Base-by-base conservation (phyloP, 1,140 invertebrate genomes). In the Drosophila leontia region DNA sequence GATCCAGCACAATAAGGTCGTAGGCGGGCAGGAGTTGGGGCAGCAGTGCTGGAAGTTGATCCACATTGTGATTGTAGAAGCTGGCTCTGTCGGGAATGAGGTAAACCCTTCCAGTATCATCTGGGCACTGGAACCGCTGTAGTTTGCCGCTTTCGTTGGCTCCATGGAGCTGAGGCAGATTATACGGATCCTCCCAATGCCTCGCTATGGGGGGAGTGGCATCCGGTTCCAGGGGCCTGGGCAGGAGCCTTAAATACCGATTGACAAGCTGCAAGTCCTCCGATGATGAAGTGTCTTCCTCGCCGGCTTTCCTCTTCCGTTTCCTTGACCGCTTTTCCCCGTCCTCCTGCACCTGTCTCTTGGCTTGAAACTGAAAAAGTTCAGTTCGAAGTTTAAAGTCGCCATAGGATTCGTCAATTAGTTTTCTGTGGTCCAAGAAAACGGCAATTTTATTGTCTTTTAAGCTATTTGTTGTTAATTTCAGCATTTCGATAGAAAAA, bases 1-100 rank as follows among this genome's bases (percentile, higher is more conserved):
- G 98, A 94, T 99, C 98, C 71, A 98, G 93, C 19, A 98, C 92
- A 57, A 99, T 94, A 50, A 98, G 93, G 93, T 98, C 96, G 95
- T 95, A 98, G 50, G 92, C 92, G 61, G 92, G 79, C 29, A 92
- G 80, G 7, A 91, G 61, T 75, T 91, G 69, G 7, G 75, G 83
- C 26, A 91, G 32, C 8, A 90, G 56, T 11, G 65, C 34, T 2
- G 60, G 39, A 15, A 92, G 19, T 12, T 76, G 58, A 1, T 92
- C 82, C 34, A 76, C 74, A 70, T 92, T 78, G 68, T 82, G 70
- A 51, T 93, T 93, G 50, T 74, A 88, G 44, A 93, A 93, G 17
- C 55, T 32, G 7, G 72, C 47, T 15, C 61, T 34, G 9, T 90
- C 59, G 3, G 92, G 92, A 75, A 93, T 90, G 0, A 93, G 29